phyloP scores from a whole-genome alignment of 2,888 invertebrate species.

The Watsonalla cultraria region DNA sequence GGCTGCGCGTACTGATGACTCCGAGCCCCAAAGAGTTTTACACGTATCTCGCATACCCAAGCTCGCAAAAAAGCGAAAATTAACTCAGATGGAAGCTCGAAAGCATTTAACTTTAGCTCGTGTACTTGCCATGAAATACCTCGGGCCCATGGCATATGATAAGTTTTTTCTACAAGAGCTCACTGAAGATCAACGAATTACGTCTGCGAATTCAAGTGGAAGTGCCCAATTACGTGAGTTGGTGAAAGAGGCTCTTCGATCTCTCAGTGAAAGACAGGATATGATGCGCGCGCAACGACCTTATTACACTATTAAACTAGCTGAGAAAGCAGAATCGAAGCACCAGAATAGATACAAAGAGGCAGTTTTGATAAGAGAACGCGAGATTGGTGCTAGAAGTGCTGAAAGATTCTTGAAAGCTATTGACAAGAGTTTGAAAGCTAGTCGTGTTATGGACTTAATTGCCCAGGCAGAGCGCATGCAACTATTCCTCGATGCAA shows the following conservation, averaged over 20 bases:
- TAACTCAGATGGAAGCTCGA: slow-evolving; percentile 66
- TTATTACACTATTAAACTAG: slow-evolving; percentile 62
- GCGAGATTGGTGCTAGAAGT: slow-evolving; percentile 57
- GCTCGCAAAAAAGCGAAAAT: slow-evolving; percentile 43
- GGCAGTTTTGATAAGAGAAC: slow-evolving; percentile 50
- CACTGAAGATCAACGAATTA: slow-evolving; percentile 48
- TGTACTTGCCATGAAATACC: slow-evolving; percentile 70
- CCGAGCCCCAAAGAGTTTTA: slow-evolving; percentile 38
- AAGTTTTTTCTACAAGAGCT: slow-evolving; percentile 65
- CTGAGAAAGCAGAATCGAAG: slow-evolving; percentile 64
- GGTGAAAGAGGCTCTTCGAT: slow-evolving; percentile 52
- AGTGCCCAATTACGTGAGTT: slow-evolving; percentile 41
- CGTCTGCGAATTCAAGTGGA: slow-evolving; percentile 59
- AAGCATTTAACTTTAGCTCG: slow-evolving; percentile 56
- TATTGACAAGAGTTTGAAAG: slow-evolving; percentile 54
- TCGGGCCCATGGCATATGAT: slow-evolving; percentile 71
- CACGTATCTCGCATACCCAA: slow-evolving; percentile 62
- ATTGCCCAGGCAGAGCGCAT: slow-evolving; percentile 67
- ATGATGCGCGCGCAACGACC: slow-evolving; percentile 67
- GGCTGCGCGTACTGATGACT: slow-evolving; percentile 33
- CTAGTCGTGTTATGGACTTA: slow-evolving; percentile 55
- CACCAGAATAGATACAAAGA: slow-evolving; percentile 61
- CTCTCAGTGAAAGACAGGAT: slow-evolving; percentile 61
- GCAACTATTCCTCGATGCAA: slow-evolving; percentile 63
- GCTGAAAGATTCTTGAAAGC: slow-evolving; percentile 54